Percentiles rank a stretch among this genome's conserved stretches.
phyloP scores from a whole-genome alignment of 92 coral and sea anemone species.

The Hydrozoanthus gracilis region DNA sequence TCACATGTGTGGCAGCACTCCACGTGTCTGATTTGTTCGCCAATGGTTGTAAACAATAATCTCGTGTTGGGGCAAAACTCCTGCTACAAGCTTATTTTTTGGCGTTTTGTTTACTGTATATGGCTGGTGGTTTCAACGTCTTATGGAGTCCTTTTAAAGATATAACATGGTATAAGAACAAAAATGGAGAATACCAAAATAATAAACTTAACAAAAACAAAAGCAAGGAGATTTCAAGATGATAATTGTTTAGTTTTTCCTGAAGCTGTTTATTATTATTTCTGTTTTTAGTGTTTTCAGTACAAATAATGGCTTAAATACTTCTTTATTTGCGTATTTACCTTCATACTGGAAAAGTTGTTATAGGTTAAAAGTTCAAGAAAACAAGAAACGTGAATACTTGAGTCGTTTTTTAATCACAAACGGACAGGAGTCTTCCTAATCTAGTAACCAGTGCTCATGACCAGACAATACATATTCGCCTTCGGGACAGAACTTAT shows the following conservation, averaged over 20 bases:
- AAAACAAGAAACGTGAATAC: too few species aligned
- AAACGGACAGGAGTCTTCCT: too few species aligned
- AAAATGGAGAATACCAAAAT: conserved; percentile 20
- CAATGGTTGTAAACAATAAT: conserved; percentile 45
- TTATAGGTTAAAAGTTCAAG: too few species aligned
- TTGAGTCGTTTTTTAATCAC: too few species aligned
- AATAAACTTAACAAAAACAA: neutral
- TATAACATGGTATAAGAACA: neutral
- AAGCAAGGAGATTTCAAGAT: neutral
- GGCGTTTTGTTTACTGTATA: neutral
- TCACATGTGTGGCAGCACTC: conserved; percentile 40
- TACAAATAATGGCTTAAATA: neutral
- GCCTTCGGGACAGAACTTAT: too few species aligned
- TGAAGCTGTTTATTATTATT: neutral
- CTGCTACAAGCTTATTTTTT: neutral
- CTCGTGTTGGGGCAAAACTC: conserved; percentile 45
- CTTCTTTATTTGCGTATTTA: too few species aligned
- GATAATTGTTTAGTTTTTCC: neutral
- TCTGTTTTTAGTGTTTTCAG: neutral
- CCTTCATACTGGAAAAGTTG: too few species aligned
- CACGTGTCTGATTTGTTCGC: conserved; percentile 44
- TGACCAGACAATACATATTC: too few species aligned
- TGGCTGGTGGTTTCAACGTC: neutral
- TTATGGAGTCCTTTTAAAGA: neutral
- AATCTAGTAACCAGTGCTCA: too few species aligned